Base-by-base conservation (phyloP, 2,888 invertebrate species). In the Ennomos erosarius region DNA sequence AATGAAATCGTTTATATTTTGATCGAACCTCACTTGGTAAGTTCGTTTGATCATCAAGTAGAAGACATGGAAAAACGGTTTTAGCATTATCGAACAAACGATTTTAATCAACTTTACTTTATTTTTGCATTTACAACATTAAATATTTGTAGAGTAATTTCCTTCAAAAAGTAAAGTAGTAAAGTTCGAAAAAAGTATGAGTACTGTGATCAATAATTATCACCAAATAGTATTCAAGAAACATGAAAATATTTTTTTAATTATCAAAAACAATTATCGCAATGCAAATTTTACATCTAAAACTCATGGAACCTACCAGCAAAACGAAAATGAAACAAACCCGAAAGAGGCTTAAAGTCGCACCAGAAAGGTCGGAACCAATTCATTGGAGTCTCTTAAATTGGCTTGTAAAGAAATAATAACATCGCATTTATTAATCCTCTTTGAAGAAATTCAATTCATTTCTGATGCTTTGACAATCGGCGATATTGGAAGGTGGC, bases 351-450 rank as follows among this genome's bases (percentile, higher is more conserved):
- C 56, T 56, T 46, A 48, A 33, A 60, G 10, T 12, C 51, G n/a
- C 36, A 51, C 45, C 54, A 34, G 44, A 37, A 50, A 58, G 49
- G 38, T 54, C 50, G 49, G 34, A 45, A 49, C 55, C 58, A 59
- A 69, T 64, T 64, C 57, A 63, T 60, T 53, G 55, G 60, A 54
- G 38, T 42, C 54, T 47, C 42, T 49, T 53, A 60, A 64, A 70
- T 68, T 62, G 64, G 61, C 62, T 58, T 45, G 62, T 60, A 60
- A 63, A 60, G 61, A 64, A 70, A 69, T 64, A 66, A 67, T 65
- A 62, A 50, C 59, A 55, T 55, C 52, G 37, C 54, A 58, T 54
- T 59, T 59, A 66, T 65, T 65, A 63, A 62, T 61, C 55, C 58
- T 44, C 51, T 54, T 51, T 43, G 58, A 48, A 56, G 56, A 64